Base-by-base conservation (phyloP, 2,888 invertebrate genomes). In the Coleophora flavipennella region DNA sequence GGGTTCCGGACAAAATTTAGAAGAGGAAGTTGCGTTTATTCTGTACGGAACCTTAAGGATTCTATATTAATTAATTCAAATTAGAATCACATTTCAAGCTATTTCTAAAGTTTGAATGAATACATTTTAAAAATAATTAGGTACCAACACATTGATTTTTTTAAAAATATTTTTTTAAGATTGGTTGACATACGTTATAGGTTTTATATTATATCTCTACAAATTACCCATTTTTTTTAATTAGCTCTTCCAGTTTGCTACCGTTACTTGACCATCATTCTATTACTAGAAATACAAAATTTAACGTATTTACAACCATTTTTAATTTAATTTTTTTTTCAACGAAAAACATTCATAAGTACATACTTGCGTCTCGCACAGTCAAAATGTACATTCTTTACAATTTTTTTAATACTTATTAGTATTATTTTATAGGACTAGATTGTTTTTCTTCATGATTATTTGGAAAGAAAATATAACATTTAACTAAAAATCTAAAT, bases 261-360 rank as follows among this genome's bases (percentile, higher is more conserved):
- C 71, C 66, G 73, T 64, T 64, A 70, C 69, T 48, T 63, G 67
- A 69, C 70, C 76, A 80, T 79, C 77, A 72, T 75, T 78, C 78
- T 81, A 80, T 76, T 71, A 75, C 83, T 84, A 84, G 76, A 75
- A 83, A 83, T 84, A 84, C 81, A 84, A 84, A 84, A 83, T 81
- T 84, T 84, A 84, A 84, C 84, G 84, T 84, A 84, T 84, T 80
- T 84, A 84, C 84, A 84, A 80, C 77, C 81, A 72, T 80, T 79
- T 77, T 75, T 72, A 68, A 68, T 51, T 67, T 72, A 68, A 68
- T 51, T 67, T 66, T 65, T 74, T 74, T 65, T 74, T 74, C 65
- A 81, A 81, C 71, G 67, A 67, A 83, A 73, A 83, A 73, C 73
- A 70, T 70, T 77, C 76, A 81, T 81, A 83, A 83, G 80, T 83